Evolutionary conservation across 2,113 vertebrate species (phyloP), one percentile per base, ranked within the genome.

Genomic region (Apeltes quadracus): DNA sequence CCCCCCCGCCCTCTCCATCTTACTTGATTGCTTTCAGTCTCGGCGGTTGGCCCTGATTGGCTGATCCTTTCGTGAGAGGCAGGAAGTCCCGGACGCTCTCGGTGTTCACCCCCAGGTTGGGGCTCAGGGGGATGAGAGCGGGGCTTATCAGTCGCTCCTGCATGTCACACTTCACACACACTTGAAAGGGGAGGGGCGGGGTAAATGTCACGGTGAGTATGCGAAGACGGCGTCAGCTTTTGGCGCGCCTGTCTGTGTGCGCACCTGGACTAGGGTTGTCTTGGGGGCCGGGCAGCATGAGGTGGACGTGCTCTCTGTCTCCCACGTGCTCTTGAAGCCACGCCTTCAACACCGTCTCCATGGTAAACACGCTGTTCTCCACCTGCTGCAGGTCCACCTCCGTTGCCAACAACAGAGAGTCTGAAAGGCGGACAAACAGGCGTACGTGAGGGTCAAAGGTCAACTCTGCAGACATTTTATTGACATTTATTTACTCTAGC

Each of bases 101-200:
- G 2, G 89, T 92, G 84, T 91, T 94, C 59, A 76, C 6, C 2
- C 84, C 76, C 63, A 95, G 82, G 34, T 92, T 90, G 16, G 74
- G 79, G 2, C 65, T 73, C 14, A 93, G 85, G 1, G 93, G 92
- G 72, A 98, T 87, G n/a, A 96, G 92, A 8, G 93, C 88, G 0
- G 97, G 97, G 82, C 95, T 95, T 12, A 99, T 94, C 70, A 97
- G 71, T 59, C 96, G 91, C 88, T 98, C 97, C 91, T 97, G 96
- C 83, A 97, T 78, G 75, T 99, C 97, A 2, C 97, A 99, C 90
- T 98, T 99, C 80, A 99, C 84, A 74, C 94, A 96, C 67, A 94
- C 97, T 98, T 39, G 65, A 20, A n/a, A 6, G 32, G 50, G 50
- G 39, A 14, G 39, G 39, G 22, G 56, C 16, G 39, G 39, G 22